Evolutionary conservation across 2,113 vertebrate genomes (phyloP), one percentile per base, ranked within the genome.

Genomic region (Engraulis encrasicolus): DNA sequence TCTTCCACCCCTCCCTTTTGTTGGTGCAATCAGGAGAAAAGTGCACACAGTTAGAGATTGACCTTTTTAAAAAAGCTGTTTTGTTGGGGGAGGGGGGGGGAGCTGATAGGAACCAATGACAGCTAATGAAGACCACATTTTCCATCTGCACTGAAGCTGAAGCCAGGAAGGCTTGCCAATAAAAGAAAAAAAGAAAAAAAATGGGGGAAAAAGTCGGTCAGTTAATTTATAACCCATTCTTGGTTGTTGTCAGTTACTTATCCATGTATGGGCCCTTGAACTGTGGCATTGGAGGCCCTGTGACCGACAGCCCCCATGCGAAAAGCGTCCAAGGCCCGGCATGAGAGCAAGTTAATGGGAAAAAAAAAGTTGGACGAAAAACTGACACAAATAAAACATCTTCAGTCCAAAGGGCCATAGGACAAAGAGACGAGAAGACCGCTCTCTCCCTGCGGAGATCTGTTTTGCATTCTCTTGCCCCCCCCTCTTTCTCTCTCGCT

Each of bases 251-350:
- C 86, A 84, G 82, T 31, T 38, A 71, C 86, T 71, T 74, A 88
- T 74, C 90, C 80, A 90, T 91, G 89, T 92, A 92, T 87, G 92
- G 83, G 90, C 85, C n/a, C 88, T 88, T 40, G 54, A 89, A 86
- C 86, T 87, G 78, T 81, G 88, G 90, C 88, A 87, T 87, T 85
- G 83, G 66, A 86, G 84, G 87, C 82, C 58, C 49, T 86, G n/a
- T n/a, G n/a, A n/a, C n/a, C 82, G 31, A 74, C 66, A 74, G 66
- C 89, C n/a, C n/a, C n/a, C n/a, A 52, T 84, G 83, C 90, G 88
- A 83, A 54, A n/a, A n/a, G n/a, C 86, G 86, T 85, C 83, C 87
- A 80, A 86, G 90, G n/a, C n/a, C 89, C 66, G 23, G n/a, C n/a
- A n/a, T n/a, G 54, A 58, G 20, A 58, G 54, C 19, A 58, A n/a